These are phyloP conservation scores for Cervus canadensis DNA, from an alignment of 2,113 vertebrate species.

Conservation along the genomic window DNA sequence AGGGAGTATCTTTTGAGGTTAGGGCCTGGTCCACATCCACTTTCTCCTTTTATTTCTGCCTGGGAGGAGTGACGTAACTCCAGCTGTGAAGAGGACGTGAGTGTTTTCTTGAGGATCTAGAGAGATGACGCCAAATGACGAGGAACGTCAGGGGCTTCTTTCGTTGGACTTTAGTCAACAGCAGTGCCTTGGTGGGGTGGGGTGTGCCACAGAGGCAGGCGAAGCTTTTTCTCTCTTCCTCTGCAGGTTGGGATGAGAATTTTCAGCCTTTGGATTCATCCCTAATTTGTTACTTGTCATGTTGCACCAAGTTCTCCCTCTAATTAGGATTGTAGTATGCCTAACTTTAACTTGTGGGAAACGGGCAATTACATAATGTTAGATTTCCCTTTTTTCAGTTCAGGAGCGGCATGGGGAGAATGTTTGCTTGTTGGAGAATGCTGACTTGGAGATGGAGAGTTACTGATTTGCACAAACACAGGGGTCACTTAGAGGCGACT, in stretches of 20 bases:
- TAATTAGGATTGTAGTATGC: slow-evolving; percentile 47
- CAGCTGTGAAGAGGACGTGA: background rate
- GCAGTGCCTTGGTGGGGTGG: background rate
- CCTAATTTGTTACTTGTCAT: slow-evolving; percentile 53
- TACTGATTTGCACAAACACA: background rate
- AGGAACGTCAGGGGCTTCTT: background rate
- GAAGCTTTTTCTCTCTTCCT: background rate
- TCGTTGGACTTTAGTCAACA: background rate
- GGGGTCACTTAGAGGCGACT: background rate
- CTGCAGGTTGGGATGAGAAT: background rate
- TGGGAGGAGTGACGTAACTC: background rate
- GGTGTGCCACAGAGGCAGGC: background rate
- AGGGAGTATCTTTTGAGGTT: background rate
- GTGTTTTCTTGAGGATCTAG: background rate
- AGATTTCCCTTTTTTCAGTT: background rate
- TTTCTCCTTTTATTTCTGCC: background rate
- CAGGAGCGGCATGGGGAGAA: background rate
- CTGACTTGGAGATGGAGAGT: background rate
- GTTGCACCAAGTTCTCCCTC: slow-evolving; percentile 21
- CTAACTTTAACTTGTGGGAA: slow-evolving; percentile 51
- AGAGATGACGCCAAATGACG: background rate
- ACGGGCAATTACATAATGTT: slow-evolving; percentile 39
- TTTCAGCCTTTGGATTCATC: slow-evolving; percentile 16
- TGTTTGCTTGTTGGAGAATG: background rate
- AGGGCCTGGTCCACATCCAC: background rate